phyloP scores from a whole-genome alignment of 2,888 invertebrate species.

The Drosophila siamana region DNA sequence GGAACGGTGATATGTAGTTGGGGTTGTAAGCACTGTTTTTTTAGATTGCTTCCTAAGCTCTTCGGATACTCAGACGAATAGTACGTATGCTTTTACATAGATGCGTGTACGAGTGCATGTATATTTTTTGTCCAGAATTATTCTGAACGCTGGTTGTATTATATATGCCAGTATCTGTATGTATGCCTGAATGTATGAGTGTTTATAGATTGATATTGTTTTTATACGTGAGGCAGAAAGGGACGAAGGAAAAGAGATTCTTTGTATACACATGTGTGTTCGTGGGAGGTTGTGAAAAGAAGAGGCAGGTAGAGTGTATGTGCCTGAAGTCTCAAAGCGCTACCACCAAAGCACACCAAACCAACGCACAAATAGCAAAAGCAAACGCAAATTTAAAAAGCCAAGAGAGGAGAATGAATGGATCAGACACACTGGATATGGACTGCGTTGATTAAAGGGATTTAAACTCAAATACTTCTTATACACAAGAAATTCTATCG shows the following conservation, averaged over 20 bases:
- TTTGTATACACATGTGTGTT: background rate
- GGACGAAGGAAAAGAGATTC: constrained; percentile 24
- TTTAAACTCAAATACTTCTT: constrained; percentile 56
- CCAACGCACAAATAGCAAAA: constrained; percentile 14
- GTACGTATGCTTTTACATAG: constrained; percentile 9
- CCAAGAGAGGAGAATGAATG: constrained; percentile 34
- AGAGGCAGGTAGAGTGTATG: background rate
- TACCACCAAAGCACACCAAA: constrained; percentile 47
- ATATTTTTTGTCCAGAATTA: background rate
- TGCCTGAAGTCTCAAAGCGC: constrained; percentile 22
- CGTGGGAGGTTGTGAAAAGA: constrained; percentile 1
- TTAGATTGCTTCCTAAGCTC: constrained; percentile 51
- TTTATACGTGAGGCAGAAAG: constrained; percentile 32
- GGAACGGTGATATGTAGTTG: constrained; percentile 44
- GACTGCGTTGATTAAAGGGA: constrained; percentile 51
- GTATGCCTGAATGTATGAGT: constrained; percentile 24
- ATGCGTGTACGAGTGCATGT: constrained; percentile 4
- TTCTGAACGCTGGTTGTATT: background rate
- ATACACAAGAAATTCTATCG: constrained; percentile 8
- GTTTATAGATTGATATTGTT: constrained; percentile 45
- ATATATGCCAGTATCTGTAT: constrained; percentile 1
- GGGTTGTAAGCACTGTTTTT: constrained; percentile 50
- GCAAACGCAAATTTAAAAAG: background rate
- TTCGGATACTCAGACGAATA: constrained; percentile 26
- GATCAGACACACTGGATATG: constrained; percentile 8